Evolutionary conservation across 2,888 invertebrate genomes (phyloP).

Genomic region (Malachius bipustulatus): DNA sequence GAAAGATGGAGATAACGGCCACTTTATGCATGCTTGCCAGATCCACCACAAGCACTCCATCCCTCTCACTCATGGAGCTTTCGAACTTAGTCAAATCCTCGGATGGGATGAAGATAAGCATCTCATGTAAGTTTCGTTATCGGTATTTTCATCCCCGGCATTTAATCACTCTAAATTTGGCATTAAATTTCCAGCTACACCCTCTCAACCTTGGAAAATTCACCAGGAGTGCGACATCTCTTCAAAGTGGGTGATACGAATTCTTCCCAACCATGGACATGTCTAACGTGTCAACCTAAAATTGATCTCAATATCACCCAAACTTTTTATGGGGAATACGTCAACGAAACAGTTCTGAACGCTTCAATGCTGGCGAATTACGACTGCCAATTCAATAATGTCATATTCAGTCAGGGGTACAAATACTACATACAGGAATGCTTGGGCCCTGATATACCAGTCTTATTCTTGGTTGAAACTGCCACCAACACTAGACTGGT

Average conservation of each 20-base stretch:
- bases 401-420: conserved; percentile 46
- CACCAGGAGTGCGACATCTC: conserved; percentile 71
- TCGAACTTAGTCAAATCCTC: conserved; percentile 59
- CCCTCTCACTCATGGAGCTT: conserved; percentile 59
- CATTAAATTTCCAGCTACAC: conserved; percentile 52
- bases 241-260: conserved; percentile 52
- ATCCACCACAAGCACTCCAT: conserved; percentile 34
- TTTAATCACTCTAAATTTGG: conserved; percentile 1
- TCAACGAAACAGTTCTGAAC: conserved; percentile 38
- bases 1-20: conserved; percentile 49
- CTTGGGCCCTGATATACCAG: conserved; percentile 63
- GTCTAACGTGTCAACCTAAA: conserved; percentile 47
- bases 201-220: conserved; percentile 64
- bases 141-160: not conserved
- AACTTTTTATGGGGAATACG: conserved; percentile 34
- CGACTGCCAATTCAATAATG: conserved; percentile 46
- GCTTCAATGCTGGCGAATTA: conserved; percentile 33
- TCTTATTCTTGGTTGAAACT: conserved; percentile 51
- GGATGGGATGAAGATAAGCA: conserved; percentile 66
- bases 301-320: conserved; percentile 30
- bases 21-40: conserved; percentile 45
- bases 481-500: conserved; percentile 46
- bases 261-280: conserved; percentile 39
- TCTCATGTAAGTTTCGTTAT: conserved; percentile 45
- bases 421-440: conserved; percentile 62